Percentiles rank a stretch among this genome's conserved stretches.
These are phyloP conservation scores for Pocillopora verrucosa DNA, from an alignment of 64 coral and sea anemone species.

Conservation along the genomic window DNA sequence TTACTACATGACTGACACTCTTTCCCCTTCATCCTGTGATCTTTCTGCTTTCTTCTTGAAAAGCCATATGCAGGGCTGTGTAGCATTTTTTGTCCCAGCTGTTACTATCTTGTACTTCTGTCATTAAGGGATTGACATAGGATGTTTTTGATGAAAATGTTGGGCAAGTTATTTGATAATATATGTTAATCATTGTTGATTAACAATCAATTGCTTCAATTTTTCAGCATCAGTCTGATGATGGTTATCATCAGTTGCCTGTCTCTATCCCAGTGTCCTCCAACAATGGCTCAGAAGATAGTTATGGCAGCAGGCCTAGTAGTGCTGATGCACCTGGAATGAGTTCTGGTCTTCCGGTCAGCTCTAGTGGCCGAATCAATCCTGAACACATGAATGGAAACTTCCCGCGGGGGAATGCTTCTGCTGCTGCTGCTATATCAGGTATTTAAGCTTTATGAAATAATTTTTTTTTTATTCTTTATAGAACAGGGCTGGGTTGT, in stretches of 20 bases:
- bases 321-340: background rate
- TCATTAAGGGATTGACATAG: no score
- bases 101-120: no score
- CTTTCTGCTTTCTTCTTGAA: no score
- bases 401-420: background rate
- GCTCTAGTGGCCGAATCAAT: slow-evolving; percentile 17
- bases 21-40: no score
- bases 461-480: background rate
- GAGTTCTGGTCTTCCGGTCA: slow-evolving; percentile 11
- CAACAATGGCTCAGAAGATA: slow-evolving; percentile 21
- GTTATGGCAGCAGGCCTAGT: slow-evolving; percentile 17
- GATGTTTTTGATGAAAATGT: no score
- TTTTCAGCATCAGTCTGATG: slow-evolving; percentile 18
- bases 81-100: no score
- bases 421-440: slow-evolving; percentile 27
- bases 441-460: background rate
- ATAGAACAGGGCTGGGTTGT: no score
- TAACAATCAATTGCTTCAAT: no score
- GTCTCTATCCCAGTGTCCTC: slow-evolving; percentile 13
- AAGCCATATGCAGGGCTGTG: no score
- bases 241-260: slow-evolving; percentile 7
- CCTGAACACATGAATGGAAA: slow-evolving; percentile 34
- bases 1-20: no score
- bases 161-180: no score
- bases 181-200: no score